These are phyloP conservation scores for Charina bottae DNA, from an alignment of 2,113 vertebrate species.

Conservation along the genomic window DNA sequence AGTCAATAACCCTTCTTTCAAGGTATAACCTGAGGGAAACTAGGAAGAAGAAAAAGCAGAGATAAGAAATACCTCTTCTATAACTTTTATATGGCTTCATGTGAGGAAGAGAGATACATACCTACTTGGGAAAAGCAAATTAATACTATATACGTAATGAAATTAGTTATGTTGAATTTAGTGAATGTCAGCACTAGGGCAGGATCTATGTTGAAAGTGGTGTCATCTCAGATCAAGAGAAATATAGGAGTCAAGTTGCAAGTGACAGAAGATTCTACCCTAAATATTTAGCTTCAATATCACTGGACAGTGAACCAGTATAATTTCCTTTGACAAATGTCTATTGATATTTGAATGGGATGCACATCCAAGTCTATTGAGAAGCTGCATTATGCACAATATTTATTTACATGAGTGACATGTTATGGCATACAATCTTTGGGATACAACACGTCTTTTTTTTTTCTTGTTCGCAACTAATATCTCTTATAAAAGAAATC, in stretches of 20 bases:
- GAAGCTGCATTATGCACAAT: background rate
- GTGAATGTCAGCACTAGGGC: no score
- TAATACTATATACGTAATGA: background rate
- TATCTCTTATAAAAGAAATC: constrained; percentile 8
- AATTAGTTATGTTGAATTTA: background rate
- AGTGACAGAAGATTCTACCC: background rate
- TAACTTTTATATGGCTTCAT: background rate
- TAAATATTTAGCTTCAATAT: background rate
- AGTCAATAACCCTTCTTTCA: background rate
- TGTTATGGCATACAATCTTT: background rate
- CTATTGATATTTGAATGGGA: background rate
- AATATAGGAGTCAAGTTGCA: background rate
- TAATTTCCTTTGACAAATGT: background rate
- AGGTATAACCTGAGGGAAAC: background rate
- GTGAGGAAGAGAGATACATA: background rate
- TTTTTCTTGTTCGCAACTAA: background rate
- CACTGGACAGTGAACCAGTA: background rate
- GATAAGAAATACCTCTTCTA: background rate
- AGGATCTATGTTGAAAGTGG: no score
- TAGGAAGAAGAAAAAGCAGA: background rate
- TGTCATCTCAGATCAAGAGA: background rate
- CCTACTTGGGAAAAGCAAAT: background rate
- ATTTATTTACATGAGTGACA: background rate
- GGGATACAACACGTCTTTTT: background rate
- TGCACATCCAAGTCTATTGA: background rate